These are phyloP conservation scores for Fringilla coelebs DNA, from an alignment of 2,797 vertebrate species.

Conservation along the genomic window DNA sequence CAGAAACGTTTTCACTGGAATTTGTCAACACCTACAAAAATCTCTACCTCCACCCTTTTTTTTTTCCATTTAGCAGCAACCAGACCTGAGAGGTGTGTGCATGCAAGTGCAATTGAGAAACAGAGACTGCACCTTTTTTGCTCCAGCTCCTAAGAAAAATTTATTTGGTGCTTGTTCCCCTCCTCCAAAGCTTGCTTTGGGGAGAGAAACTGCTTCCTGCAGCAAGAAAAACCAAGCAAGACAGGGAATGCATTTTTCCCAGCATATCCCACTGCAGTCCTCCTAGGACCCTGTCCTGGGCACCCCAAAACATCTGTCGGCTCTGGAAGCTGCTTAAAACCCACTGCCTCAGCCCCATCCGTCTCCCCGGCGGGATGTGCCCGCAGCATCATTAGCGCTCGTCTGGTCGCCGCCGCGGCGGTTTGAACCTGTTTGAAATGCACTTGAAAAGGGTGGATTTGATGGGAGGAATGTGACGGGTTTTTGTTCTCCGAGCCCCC, in stretches of 20 bases:
- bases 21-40: constrained; percentile 44
- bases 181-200: background rate
- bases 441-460: constrained; percentile 63
- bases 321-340: background rate
- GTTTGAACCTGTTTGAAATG: constrained; percentile 57
- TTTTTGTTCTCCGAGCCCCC: constrained; percentile 63
- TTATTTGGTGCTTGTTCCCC: background rate
- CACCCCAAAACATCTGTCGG: background rate
- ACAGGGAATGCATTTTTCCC: background rate
- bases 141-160: background rate
- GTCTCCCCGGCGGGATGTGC: background rate
- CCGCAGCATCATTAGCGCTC: constrained; percentile 37
- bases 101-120: background rate
- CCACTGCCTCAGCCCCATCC: background rate
- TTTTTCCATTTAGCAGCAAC: background rate
- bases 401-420: background rate
- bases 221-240: background rate
- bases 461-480: constrained; percentile 58
- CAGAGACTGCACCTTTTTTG: background rate
- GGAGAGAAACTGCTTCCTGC: background rate
- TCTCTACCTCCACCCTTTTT: background rate
- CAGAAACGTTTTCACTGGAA: background rate
- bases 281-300: background rate
- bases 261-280: background rate
- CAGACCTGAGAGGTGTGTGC: background rate